Conservation (phyloP, 2,888 invertebrate species). For the Rugalucina vietnamica region DNA sequence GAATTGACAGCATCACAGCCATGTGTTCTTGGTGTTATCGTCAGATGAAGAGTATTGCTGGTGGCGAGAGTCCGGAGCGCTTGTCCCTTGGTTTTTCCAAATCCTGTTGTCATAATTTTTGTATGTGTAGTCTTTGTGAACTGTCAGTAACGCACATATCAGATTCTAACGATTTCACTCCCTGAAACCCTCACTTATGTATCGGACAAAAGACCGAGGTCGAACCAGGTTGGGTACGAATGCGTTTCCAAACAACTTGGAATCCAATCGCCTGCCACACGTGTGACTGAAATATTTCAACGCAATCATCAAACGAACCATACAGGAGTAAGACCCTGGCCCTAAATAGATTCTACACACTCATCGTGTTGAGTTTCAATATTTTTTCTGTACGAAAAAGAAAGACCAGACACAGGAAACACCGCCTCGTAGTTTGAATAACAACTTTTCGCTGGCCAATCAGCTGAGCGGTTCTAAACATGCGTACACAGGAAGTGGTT, state of each 20-base stretch:
- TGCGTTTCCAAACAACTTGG: background rate
- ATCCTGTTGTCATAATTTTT: background rate
- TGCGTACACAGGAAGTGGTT: constrained; percentile 34
- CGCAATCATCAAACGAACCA: background rate
- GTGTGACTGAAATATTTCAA: background rate
- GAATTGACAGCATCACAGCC: constrained; percentile 66
- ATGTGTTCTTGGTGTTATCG: constrained; percentile 27
- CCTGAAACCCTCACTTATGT: background rate
- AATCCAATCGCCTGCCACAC: constrained; percentile 6
- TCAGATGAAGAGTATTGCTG: constrained; percentile 65
- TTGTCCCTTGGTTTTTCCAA: constrained; percentile 6
- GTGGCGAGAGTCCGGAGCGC: constrained; percentile 68
- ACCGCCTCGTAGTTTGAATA: constrained; percentile 80
- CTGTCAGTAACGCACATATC: background rate
- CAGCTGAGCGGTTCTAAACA: constrained; percentile 65
- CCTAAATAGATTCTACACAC: background rate
- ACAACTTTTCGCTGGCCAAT: constrained; percentile 75
- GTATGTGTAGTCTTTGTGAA: background rate
- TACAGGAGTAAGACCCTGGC: background rate
- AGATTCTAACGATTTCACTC: background rate
- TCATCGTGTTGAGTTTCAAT: background rate
- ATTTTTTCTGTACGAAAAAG: constrained; percentile 50
- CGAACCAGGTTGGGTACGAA: background rate
- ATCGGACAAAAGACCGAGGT: background rate
- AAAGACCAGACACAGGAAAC: constrained; percentile 58